phyloP scores from a whole-genome alignment of 2,113 vertebrate species.

The Macroglossus sobrinus region DNA sequence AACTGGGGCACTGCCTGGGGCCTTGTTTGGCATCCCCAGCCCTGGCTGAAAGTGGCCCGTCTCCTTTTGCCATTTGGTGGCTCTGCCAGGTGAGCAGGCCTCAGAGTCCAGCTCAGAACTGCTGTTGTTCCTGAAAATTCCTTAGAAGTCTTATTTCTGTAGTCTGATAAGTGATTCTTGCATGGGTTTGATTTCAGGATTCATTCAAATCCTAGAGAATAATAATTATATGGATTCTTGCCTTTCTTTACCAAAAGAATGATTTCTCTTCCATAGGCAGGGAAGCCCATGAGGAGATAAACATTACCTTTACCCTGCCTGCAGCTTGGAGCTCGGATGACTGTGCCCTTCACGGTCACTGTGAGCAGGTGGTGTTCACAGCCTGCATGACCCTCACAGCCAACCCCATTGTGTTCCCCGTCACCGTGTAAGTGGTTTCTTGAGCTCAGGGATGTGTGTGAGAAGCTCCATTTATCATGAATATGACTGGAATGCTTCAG shows the following conservation, averaged over 20 bases:
- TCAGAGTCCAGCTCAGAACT: background rate
- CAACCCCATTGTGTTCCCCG: constrained; percentile 91
- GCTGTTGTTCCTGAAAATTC: background rate
- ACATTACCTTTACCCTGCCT: constrained; percentile 96
- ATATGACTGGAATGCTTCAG: background rate
- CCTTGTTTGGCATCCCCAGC: background rate
- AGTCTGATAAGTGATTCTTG: background rate
- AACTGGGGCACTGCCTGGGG: background rate
- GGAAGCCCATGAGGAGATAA: constrained; percentile 96
- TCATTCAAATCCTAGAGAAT: background rate
- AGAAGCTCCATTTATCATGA: background rate
- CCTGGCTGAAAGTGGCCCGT: accelerated
- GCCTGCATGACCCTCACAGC: constrained; percentile 97
- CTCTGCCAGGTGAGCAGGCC: background rate
- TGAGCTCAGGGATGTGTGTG: accelerated
- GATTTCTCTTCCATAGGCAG: constrained; percentile 84
- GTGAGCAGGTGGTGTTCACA: constrained; percentile 96
- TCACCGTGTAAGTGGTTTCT: constrained; percentile 91
- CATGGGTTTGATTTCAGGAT: background rate
- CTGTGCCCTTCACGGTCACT: constrained; percentile 94
- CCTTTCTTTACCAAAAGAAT: background rate
- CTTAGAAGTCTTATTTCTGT: background rate
- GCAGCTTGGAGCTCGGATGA: constrained; percentile 96
- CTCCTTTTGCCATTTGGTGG: background rate
- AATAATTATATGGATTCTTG: background rate